Evolutionary conservation across 2,113 vertebrate species (phyloP).

Genomic region (Phasianus colchicus): DNA sequence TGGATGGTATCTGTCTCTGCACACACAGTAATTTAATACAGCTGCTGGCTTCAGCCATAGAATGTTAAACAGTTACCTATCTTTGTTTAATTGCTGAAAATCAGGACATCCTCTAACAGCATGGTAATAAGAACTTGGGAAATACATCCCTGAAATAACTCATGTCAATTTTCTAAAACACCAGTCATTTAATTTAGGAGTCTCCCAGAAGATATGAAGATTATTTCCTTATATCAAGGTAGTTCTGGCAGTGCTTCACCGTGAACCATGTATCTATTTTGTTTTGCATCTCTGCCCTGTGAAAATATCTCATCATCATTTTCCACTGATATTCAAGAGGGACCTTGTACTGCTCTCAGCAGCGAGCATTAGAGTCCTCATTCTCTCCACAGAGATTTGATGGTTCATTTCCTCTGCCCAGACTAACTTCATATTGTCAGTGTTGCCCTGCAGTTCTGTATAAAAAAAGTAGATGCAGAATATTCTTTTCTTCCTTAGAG

Average conservation of each 20-base stretch:
- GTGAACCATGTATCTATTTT: background rate
- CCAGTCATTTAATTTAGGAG: background rate
- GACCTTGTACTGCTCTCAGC: slow-evolving; percentile 25
- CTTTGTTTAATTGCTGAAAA: slow-evolving; percentile 56
- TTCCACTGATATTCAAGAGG: slow-evolving; percentile 12
- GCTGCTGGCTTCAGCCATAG: background rate
- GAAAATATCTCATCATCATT: slow-evolving; percentile 40
- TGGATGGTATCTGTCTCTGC: background rate
- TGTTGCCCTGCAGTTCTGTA: slow-evolving; percentile 1
- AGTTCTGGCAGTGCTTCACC: background rate
- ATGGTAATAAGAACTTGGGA: slow-evolving; percentile 3
- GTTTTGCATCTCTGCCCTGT: slow-evolving; percentile 1
- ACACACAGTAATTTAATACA: slow-evolving; percentile 5
- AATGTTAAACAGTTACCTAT: slow-evolving; percentile 13
- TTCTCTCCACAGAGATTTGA: slow-evolving; percentile 53
- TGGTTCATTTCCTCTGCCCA: slow-evolving; percentile 63
- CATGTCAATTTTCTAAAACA: background rate
- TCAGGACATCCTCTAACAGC: background rate
- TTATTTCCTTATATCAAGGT: background rate
- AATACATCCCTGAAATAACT: slow-evolving; percentile 6
- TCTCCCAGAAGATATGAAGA: slow-evolving; percentile 16
- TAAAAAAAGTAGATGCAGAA: slow-evolving; percentile 26
- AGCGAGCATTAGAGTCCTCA: slow-evolving; percentile 35
- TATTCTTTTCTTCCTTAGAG: background rate
- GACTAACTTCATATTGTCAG: slow-evolving; percentile 40